Conservation (phyloP, 1,140 invertebrate species). For the Bombus breviceps region DNA sequence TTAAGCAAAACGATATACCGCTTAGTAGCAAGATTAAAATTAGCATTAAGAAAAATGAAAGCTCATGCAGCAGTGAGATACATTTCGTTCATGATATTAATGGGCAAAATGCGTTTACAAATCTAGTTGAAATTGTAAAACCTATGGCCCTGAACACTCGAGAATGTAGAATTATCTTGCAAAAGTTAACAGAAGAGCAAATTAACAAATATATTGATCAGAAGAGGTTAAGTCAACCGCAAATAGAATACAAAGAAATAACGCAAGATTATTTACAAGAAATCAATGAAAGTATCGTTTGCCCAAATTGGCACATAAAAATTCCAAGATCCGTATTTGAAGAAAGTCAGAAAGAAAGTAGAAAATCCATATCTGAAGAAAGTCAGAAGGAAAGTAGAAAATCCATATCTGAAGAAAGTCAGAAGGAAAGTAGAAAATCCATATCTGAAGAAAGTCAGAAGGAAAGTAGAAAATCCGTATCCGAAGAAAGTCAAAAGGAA, state of each 20-base stretch:
- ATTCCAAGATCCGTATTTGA: slow-evolving; percentile 26
- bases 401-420: too few relatives aligned
- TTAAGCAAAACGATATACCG: not conserved
- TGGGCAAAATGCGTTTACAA: not conserved
- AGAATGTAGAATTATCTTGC: slow-evolving; percentile 11
- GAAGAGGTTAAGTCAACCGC: not conserved
- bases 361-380: not conserved
- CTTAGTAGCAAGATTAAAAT: slow-evolving; percentile 7
- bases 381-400: too few relatives aligned
- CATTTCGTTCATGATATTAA: not conserved
- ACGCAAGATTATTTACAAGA: not conserved
- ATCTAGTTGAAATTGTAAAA: not conserved
- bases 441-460: too few relatives aligned
- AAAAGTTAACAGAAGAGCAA: not conserved
- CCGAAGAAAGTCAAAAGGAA: too few relatives aligned
- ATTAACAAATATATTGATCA: not conserved
- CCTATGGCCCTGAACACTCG: not conserved
- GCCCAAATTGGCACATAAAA: slow-evolving; percentile 18
- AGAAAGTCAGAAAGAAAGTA: not conserved
- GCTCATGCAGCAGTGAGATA: not conserved
- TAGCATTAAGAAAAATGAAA: not conserved
- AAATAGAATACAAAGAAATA: too few relatives aligned
- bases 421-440: too few relatives aligned
- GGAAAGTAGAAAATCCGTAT: too few relatives aligned
- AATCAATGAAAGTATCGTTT: too few relatives aligned